A percentile compares a stretch with the other conserved stretches of the same genome.
phyloP scores from a whole-genome alignment of 2,797 vertebrate genomes.

The Sebastes minor region DNA sequence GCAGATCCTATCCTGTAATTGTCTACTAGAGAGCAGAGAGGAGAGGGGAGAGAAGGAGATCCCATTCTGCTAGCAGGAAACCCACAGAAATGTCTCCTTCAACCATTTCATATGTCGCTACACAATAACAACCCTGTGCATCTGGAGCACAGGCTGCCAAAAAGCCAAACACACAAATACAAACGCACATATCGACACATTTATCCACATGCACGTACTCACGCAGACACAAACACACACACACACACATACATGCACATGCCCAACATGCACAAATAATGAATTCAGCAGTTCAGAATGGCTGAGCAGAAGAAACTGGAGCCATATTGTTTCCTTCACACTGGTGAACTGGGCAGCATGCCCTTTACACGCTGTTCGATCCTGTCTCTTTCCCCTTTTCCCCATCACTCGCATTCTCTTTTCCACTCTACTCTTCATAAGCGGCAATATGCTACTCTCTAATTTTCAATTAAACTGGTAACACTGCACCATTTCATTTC shows the following conservation, averaged over 20 bases:
- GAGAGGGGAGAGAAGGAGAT: slow-evolving; percentile 71
- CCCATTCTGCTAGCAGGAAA: slow-evolving; percentile 87
- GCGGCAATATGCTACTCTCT: slow-evolving; percentile 52
- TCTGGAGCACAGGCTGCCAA: slow-evolving; percentile 85
- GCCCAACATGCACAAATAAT: slow-evolving; percentile 58
- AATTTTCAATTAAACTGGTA: slow-evolving; percentile 68
- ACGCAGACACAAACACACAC: slow-evolving; percentile 34
- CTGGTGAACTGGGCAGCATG: slow-evolving; percentile 72
- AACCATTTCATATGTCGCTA: slow-evolving; percentile 86
- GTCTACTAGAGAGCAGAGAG: slow-evolving; percentile 73
- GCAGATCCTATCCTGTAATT: slow-evolving; percentile 81
- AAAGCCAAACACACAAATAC: slow-evolving; percentile 60
- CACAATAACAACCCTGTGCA: slow-evolving; percentile 85
- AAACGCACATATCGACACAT: slow-evolving; percentile 50
- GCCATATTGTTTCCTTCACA: slow-evolving; percentile 77
- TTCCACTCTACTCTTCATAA: slow-evolving; percentile 47
- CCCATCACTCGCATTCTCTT: slow-evolving; percentile 50
- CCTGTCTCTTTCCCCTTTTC: slow-evolving; percentile 43
- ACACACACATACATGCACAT: slow-evolving; percentile 29
- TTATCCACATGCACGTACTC: slow-evolving; percentile 13
- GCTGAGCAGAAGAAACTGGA: slow-evolving; percentile 74
- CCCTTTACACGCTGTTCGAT: slow-evolving; percentile 67
- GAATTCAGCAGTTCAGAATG: slow-evolving; percentile 73
- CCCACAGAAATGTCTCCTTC: slow-evolving; percentile 83
- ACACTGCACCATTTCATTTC: slow-evolving; percentile 69